A percentile compares a stretch with the other conserved stretches of the same genome.
Conservation (phyloP, 2,797 vertebrate genomes). For the Manis pentadactyla region DNA sequence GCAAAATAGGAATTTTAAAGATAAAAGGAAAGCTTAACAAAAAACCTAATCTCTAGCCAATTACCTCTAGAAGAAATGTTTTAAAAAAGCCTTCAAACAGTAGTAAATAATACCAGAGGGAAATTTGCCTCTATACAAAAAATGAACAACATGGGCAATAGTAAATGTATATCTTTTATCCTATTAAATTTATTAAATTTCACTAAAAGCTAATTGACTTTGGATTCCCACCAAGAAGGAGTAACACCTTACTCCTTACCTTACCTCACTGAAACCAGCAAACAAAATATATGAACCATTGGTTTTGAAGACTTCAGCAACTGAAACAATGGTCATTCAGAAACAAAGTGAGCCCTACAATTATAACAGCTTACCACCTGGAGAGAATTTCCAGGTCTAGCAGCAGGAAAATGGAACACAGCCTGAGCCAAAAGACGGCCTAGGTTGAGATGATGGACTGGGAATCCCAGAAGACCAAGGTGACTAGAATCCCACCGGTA, state of each 20-base stretch:
- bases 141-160: not conserved
- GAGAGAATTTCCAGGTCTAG: not conserved
- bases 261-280: not conserved
- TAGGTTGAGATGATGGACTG: not conserved
- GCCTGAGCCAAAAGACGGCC: not conserved
- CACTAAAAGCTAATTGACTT: slow-evolving; percentile 1
- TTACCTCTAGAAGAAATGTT: not conserved
- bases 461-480: not conserved
- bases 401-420: not conserved
- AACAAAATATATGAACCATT: not conserved
- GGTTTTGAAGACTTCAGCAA: not conserved
- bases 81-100: not conserved
- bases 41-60: not conserved
- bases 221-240: not conserved
- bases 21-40: not conserved
- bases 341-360: not conserved
- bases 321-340: not conserved
- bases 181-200: not conserved
- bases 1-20: not conserved
- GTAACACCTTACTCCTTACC: not conserved
- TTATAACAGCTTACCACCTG: not conserved
- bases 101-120: not conserved
- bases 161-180: not conserved
- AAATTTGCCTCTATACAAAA: not conserved
- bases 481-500: not conserved